These are phyloP conservation scores for Pissodes strobi DNA, from an alignment of 1,140 invertebrate species.

Conservation along the genomic window DNA sequence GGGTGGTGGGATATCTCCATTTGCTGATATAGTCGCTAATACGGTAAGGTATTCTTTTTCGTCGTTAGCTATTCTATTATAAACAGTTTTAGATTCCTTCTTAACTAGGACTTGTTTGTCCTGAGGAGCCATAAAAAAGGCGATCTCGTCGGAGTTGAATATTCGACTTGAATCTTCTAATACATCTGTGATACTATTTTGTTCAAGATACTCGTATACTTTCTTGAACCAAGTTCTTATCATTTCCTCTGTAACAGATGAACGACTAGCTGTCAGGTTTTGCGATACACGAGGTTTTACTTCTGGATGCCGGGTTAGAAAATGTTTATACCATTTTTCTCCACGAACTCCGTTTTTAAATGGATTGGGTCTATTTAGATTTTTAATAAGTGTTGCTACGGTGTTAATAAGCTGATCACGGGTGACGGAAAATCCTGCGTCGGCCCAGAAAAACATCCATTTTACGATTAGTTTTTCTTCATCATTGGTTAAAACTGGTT, in stretches of 20 bases:
- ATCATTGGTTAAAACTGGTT: conserved; percentile 12
- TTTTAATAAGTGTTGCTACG: not conserved
- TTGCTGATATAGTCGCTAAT: conserved; percentile 47
- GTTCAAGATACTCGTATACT: conserved; percentile 41
- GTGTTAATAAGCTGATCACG: not conserved
- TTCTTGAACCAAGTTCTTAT: conserved; percentile 45
- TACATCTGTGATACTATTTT: conserved; percentile 42
- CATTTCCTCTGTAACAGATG: conserved; percentile 12
- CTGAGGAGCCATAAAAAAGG: conserved; percentile 51
- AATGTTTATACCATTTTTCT: too few species aligned
- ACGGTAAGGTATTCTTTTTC: conserved; percentile 45
- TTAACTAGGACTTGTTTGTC: conserved; percentile 43
- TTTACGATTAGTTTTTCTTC: conserved; percentile 22
- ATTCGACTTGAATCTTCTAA: conserved; percentile 47
- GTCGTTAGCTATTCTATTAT: conserved; percentile 32
- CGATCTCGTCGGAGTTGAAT: conserved; percentile 55
- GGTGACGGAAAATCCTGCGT: conserved; percentile 14
- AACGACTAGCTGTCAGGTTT: not conserved
- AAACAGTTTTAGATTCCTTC: conserved; percentile 46
- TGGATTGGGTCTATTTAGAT: too few species aligned
- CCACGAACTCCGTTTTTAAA: too few species aligned
- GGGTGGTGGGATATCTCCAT: conserved; percentile 44
- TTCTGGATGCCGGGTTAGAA: conserved; percentile 27
- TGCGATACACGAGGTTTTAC: not conserved
- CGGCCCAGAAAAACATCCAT: conserved; percentile 15